These are phyloP conservation scores for Megalops cyprinoides DNA, from an alignment of 2,797 vertebrate genomes.

Conservation along the genomic window DNA sequence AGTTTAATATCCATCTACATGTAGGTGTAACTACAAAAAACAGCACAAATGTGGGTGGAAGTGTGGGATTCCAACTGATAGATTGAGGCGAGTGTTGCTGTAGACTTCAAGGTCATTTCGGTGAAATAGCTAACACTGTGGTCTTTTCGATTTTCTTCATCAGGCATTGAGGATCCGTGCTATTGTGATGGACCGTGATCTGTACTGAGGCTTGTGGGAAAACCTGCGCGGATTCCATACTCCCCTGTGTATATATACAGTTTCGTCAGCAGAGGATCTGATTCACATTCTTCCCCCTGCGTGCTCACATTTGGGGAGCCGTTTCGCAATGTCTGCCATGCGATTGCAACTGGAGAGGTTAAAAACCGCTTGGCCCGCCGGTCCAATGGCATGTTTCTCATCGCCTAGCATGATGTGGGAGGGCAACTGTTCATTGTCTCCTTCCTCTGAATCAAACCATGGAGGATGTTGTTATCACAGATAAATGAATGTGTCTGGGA, in stretches of 20 bases:
- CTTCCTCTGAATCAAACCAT: not conserved
- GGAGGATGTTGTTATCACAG: slow-evolving; percentile 22
- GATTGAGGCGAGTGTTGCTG: not conserved
- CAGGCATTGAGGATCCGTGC: not conserved
- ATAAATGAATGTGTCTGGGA: slow-evolving; percentile 12
- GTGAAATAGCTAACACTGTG: not conserved
- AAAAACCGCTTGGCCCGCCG: slow-evolving; percentile 60
- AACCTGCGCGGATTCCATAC: not conserved
- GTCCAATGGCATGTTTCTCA: slow-evolving; percentile 58
- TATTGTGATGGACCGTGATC: not conserved
- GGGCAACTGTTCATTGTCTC: not conserved
- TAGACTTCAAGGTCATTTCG: not conserved
- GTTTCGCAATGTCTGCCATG: slow-evolving; percentile 44
- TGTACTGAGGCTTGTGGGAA: not conserved
- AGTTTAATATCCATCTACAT: no score
- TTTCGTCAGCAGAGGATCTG: not conserved
- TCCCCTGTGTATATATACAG: not conserved
- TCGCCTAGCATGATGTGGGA: slow-evolving; percentile 37
- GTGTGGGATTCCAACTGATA: no score
- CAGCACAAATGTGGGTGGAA: no score
- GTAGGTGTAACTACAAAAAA: no score
- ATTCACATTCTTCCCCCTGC: slow-evolving; percentile 15
- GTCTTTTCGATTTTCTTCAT: not conserved
- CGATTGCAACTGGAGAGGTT: slow-evolving; percentile 57
- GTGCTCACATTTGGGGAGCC: slow-evolving; percentile 48